Conservation (phyloP, 1,140 invertebrate species). For the Mamestra configurata region DNA sequence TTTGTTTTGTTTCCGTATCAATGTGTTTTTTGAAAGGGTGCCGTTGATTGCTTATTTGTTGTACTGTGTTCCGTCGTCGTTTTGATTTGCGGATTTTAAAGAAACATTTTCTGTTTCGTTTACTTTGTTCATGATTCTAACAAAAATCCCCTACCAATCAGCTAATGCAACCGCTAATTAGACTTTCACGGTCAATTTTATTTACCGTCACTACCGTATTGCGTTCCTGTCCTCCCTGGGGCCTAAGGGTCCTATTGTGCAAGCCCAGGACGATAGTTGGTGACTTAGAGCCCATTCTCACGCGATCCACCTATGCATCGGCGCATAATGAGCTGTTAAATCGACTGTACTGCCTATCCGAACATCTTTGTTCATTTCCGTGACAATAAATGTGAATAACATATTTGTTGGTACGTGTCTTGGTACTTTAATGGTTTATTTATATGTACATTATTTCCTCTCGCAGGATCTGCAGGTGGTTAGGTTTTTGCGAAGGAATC, state of each 20-base stretch:
- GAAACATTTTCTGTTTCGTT: background rate
- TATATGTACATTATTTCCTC: slow-evolving; percentile 7
- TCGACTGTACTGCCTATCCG: slow-evolving; percentile 34
- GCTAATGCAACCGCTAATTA: slow-evolving; percentile 43
- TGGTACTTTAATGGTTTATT: slow-evolving; percentile 13
- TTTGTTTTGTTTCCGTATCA: slow-evolving; percentile 24
- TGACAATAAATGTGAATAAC: slow-evolving; percentile 40
- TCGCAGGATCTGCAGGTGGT: background rate
- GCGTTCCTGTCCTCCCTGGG: slow-evolving; percentile 38
- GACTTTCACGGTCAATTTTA: slow-evolving; percentile 23
- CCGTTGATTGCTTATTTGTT: slow-evolving; percentile 29
- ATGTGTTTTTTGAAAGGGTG: slow-evolving; percentile 21
- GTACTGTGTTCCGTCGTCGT: background rate
- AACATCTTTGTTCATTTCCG: slow-evolving; percentile 28
- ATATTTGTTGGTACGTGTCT: slow-evolving; percentile 5
- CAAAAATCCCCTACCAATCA: slow-evolving; percentile 15
- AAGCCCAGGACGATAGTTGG: slow-evolving; percentile 32
- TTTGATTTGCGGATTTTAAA: background rate
- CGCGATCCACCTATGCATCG: slow-evolving; percentile 45
- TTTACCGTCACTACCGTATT: slow-evolving; percentile 22
- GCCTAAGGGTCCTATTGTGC: slow-evolving; percentile 36
- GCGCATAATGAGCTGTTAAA: slow-evolving; percentile 44
- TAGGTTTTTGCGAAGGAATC: background rate
- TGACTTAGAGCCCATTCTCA: slow-evolving; percentile 47
- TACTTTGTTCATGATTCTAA: background rate